A percentile compares a stretch with the other conserved stretches of the same genome.
Conservation (phyloP, 2,888 invertebrate species). For the Lingula anatina region DNA sequence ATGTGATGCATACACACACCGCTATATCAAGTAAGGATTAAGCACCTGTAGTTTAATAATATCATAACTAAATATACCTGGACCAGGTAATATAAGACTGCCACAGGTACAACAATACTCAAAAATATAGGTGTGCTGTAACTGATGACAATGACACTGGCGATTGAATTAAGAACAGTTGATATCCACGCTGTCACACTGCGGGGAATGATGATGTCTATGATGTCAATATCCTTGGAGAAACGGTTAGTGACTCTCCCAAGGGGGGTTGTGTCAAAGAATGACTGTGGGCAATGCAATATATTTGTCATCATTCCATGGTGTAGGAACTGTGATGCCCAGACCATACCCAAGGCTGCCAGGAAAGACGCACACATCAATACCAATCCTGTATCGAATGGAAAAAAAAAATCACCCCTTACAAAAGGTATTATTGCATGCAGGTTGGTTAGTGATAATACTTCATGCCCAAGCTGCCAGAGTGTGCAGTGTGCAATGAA, state of each 20-base stretch:
- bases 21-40: too few relatives aligned
- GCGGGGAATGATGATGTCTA: constrained; percentile 13
- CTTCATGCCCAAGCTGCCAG: too few relatives aligned
- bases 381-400: too few relatives aligned
- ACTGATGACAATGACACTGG: constrained; percentile 25
- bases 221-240: constrained; percentile 8
- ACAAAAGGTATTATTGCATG: too few relatives aligned
- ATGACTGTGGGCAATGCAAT: constrained; percentile 4
- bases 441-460: too few relatives aligned
- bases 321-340: neutral
- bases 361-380: too few relatives aligned
- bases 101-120: constrained; percentile 28
- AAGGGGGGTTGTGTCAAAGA: constrained; percentile 41
- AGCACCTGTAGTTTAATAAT: too few relatives aligned
- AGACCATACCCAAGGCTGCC: neutral
- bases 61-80: constrained; percentile 26
- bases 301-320: neutral
- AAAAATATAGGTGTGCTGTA: constrained; percentile 36
- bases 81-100: constrained; percentile 33
- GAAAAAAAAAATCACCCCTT: too few relatives aligned
- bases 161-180: constrained; percentile 1
- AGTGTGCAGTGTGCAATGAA: too few relatives aligned
- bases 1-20: neutral
- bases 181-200: constrained; percentile 12
- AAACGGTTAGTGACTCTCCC: constrained; percentile 48